These are phyloP conservation scores for Periophthalmus magnuspinnatus DNA, from an alignment of 2,797 vertebrate species.

Conservation along the genomic window DNA sequence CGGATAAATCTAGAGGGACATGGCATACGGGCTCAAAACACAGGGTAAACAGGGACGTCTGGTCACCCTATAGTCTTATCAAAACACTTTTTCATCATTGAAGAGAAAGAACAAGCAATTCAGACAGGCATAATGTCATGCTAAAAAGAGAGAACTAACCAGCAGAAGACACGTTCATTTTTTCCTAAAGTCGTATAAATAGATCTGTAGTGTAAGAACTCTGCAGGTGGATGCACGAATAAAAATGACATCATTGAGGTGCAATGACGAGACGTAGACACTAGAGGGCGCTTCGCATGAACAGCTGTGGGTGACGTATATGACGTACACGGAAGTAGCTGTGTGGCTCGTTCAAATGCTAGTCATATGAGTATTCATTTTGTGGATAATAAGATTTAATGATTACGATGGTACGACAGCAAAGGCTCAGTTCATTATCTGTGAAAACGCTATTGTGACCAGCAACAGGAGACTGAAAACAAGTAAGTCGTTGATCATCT, in stretches of 20 bases:
- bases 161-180: conserved; percentile 3
- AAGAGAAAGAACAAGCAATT: too few relatives aligned
- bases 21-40: too few relatives aligned
- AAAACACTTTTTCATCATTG: not conserved
- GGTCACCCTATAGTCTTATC: too few relatives aligned
- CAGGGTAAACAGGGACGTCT: too few relatives aligned
- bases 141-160: too few relatives aligned
- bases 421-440: not conserved
- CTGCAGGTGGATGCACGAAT: conserved; percentile 18
- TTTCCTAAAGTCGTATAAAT: conserved; percentile 9
- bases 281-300: conserved; percentile 46
- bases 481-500: conserved; percentile 35
- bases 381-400: not conserved
- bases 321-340: conserved; percentile 53
- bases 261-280: not conserved
- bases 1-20: too few relatives aligned
- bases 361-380: not conserved
- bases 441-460: not conserved
- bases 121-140: too few relatives aligned
- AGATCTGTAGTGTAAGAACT: conserved; percentile 14
- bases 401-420: not conserved
- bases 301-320: conserved; percentile 19
- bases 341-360: conserved; percentile 2
- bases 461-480: not conserved
- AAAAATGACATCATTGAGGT: conserved; percentile 49